These are phyloP conservation scores for Psephotus haematonotus DNA, from an alignment of 2,113 vertebrate species.

Conservation along the genomic window DNA sequence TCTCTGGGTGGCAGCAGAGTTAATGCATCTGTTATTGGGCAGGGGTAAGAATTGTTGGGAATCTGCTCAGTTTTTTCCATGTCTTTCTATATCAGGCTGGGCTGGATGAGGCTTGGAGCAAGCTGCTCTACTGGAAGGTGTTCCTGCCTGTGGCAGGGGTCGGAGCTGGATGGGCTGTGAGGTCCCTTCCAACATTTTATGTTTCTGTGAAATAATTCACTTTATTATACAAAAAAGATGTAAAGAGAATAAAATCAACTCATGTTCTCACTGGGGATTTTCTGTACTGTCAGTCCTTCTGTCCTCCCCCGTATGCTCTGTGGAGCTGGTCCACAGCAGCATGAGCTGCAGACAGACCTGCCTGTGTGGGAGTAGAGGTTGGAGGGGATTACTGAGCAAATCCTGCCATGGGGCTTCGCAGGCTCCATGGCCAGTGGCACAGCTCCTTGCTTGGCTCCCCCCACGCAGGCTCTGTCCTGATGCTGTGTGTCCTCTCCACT, in stretches of 20 bases:
- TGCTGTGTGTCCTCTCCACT: background rate
- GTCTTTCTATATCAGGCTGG: background rate
- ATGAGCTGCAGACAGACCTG: background rate
- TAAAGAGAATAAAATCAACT: background rate
- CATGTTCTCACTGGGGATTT: background rate
- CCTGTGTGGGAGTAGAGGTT: background rate
- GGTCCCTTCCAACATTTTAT: background rate
- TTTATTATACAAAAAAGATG: background rate
- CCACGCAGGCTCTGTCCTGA: accelerated
- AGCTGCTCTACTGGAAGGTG: no score
- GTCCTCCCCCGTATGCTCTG: background rate
- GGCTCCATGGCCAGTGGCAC: background rate
- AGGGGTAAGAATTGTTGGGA: background rate
- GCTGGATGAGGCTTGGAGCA: no score
- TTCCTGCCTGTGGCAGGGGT: no score
- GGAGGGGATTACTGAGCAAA: background rate
- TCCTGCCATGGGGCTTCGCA: background rate
- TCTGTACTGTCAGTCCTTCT: background rate
- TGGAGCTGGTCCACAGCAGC: background rate
- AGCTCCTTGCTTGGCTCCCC: background rate
- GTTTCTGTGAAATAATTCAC: background rate
- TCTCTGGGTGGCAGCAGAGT: background rate
- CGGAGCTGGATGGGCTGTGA: no score
- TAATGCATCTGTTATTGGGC: background rate
- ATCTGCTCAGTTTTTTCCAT: background rate